Percentiles rank a stretch among this genome's conserved stretches.
Conservation (phyloP, 1,140 invertebrate genomes). For the Acromyrmex echinatior region DNA sequence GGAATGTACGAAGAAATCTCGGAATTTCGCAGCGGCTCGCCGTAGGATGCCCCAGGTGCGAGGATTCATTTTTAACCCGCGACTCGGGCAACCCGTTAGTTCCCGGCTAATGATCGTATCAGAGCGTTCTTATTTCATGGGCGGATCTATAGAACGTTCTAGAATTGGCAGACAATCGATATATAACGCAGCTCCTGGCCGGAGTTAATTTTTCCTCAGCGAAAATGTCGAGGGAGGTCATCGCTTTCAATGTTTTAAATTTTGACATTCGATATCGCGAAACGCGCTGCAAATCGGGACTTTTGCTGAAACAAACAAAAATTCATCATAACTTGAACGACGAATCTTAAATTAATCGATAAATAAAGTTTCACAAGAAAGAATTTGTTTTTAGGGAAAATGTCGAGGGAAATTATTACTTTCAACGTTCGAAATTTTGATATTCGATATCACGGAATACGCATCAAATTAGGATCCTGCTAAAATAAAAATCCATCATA, state of each 20-base stretch:
- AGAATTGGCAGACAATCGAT: constrained; percentile 52
- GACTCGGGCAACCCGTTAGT: constrained; percentile 15
- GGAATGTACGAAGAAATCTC: constrained; percentile 50
- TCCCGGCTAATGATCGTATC: constrained; percentile 56
- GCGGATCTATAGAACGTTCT: constrained; percentile 53
- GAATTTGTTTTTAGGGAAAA: background rate
- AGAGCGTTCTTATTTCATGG: constrained; percentile 37
- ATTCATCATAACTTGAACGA: background rate
- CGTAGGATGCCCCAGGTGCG: constrained; percentile 36
- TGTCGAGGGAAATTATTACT: background rate
- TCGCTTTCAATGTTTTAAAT: background rate
- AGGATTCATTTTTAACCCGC: constrained; percentile 59
- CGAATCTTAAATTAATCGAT: background rate
- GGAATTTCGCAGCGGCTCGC: constrained; percentile 20
- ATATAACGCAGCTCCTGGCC: constrained; percentile 14
- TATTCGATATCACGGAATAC: background rate
- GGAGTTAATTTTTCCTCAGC: constrained; percentile 18
- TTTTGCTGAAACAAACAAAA: background rate
- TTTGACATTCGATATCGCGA: background rate
- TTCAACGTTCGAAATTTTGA: background rate
- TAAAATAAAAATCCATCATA: background rate
- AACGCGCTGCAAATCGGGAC: background rate
- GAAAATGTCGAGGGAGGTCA: constrained; percentile 9
- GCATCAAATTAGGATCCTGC: background rate
- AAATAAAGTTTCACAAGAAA: background rate